A percentile compares a stretch with the other conserved stretches of the same genome.
Evolutionary conservation across 2,888 invertebrate genomes (phyloP).

Genomic region (Ormia ochracea): DNA sequence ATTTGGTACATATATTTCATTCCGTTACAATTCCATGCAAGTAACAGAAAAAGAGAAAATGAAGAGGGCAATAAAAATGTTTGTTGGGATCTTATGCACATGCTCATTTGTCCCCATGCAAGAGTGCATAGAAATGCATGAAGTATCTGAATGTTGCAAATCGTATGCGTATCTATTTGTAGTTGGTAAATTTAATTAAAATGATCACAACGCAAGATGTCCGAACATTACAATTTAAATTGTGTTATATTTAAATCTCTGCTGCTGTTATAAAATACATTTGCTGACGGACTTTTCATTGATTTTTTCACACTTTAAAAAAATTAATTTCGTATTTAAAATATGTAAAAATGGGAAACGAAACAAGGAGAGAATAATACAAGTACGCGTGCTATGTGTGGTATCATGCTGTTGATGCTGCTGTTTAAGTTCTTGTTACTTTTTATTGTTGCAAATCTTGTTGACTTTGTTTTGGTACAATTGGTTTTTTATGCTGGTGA

Average conservation of each 20-base stretch:
- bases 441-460: slow-evolving; percentile 47
- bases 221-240: slow-evolving; percentile 14
- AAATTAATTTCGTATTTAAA: slow-evolving; percentile 37
- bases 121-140: too few relatives aligned
- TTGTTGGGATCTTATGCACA: too few relatives aligned
- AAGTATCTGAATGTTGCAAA: too few relatives aligned
- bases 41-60: too few relatives aligned
- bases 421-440: slow-evolving; percentile 21
- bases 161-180: too few relatives aligned
- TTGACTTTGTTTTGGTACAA: slow-evolving; percentile 34
- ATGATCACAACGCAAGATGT: too few relatives aligned
- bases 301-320: not conserved
- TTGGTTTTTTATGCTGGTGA: slow-evolving; percentile 15
- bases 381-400: slow-evolving; percentile 60
- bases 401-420: slow-evolving; percentile 56
- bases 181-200: too few relatives aligned
- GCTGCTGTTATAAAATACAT: slow-evolving; percentile 42
- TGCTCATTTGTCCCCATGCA: too few relatives aligned
- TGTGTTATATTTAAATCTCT: slow-evolving; percentile 34
- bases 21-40: too few relatives aligned
- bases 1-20: too few relatives aligned
- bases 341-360: not conserved
- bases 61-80: too few relatives aligned
- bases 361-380: not conserved
- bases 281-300: slow-evolving; percentile 11